phyloP scores from a whole-genome alignment of 2,888 invertebrate species.

The Epinotia nisella region DNA sequence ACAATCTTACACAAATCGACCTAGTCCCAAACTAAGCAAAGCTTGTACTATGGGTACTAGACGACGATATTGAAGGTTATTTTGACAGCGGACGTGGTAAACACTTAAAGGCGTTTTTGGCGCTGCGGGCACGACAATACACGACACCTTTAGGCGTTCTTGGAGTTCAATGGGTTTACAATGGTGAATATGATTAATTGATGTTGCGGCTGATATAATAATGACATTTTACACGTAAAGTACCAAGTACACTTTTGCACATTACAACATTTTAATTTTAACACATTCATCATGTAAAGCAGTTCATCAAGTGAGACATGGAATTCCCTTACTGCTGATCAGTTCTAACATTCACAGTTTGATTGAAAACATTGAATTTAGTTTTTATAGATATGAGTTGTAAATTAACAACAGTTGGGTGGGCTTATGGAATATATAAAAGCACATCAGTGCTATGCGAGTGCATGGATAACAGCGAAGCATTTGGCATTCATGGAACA shows the following conservation, averaged over 20 bases:
- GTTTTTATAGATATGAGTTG: neutral
- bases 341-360: neutral
- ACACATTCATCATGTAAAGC: neutral
- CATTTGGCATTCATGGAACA: constrained; percentile 14
- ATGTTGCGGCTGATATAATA: neutral
- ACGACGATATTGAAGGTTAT: no score
- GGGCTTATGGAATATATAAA: neutral
- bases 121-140: no score
- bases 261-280: neutral
- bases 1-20: no score
- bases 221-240: neutral
- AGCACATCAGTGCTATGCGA: neutral
- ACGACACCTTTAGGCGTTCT: no score
- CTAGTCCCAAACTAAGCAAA: no score
- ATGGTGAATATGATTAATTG: neutral
- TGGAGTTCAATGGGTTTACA: no score
- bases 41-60: no score
- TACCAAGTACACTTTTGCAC: neutral
- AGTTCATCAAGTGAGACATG: neutral
- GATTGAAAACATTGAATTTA: neutral
- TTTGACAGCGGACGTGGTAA: no score
- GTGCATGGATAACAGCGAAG: constrained; percentile 13
- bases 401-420: neutral
- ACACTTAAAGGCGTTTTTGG: no score
- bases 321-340: neutral